Conservation (phyloP, 2,888 invertebrate species). For the Philaethria dido region DNA sequence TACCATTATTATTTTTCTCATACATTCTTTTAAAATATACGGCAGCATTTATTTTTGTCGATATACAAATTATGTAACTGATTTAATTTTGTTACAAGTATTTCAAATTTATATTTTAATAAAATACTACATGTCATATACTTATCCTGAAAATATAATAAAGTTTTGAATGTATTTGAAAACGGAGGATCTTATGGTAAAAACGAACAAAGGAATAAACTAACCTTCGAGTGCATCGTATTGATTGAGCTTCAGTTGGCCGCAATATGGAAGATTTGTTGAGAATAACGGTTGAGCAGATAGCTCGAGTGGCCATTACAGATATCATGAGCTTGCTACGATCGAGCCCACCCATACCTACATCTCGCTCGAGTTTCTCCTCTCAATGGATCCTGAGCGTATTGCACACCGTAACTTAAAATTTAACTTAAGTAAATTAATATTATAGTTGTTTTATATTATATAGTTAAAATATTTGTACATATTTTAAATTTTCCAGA, state of each 20-base stretch:
- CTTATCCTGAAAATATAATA: not conserved
- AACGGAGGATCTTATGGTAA: conserved; percentile 39
- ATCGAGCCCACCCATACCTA: conserved; percentile 68
- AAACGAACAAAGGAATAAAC: conserved; percentile 44
- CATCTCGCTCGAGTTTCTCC: conserved; percentile 62
- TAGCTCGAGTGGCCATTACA: conserved; percentile 80
- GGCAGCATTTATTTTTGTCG: not conserved
- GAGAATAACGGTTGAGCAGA: conserved; percentile 76
- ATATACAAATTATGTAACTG: not conserved
- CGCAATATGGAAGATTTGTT: conserved; percentile 78
- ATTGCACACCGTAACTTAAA: conserved; percentile 41
- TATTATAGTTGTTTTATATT: not conserved
- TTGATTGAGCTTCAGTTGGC: conserved; percentile 53
- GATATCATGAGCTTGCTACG: conserved; percentile 71
- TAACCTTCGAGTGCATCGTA: conserved; percentile 43
- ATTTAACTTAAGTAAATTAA: not conserved
- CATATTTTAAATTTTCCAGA: no score
- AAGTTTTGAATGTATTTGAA: conserved; percentile 22
- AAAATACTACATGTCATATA: not conserved
- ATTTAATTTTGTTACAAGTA: not conserved
- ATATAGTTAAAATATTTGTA: no score
- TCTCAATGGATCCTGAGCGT: conserved; percentile 36
- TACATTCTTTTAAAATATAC: not conserved
- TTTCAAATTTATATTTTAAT: not conserved
- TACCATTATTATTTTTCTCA: not conserved